Conservation (phyloP, 2,797 vertebrate species). For the Platyrinchus mystaceus region DNA sequence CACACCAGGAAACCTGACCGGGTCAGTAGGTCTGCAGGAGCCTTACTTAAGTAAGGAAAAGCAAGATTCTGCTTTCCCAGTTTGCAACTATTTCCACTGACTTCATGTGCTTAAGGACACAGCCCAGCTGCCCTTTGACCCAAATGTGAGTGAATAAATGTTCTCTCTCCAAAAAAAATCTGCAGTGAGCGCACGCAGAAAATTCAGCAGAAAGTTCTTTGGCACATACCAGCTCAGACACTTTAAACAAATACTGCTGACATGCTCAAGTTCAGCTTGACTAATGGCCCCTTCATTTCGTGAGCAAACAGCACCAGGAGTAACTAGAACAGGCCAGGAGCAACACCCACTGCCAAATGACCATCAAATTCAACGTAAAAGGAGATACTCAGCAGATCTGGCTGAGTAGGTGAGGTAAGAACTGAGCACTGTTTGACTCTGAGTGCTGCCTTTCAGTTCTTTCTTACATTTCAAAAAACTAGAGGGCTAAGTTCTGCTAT, state of each 20-base stretch:
- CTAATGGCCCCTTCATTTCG: neutral
- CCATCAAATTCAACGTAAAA: neutral
- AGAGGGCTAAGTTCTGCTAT: neutral
- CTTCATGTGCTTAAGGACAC: neutral
- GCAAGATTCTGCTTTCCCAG: neutral
- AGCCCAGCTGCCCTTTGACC: neutral
- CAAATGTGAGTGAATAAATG: accelerated
- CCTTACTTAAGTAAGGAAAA: neutral
- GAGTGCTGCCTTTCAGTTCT: neutral
- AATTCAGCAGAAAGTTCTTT: neutral
- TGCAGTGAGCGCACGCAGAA: neutral
- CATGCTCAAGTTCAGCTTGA: neutral
- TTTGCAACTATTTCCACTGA: neutral
- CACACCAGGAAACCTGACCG: neutral
- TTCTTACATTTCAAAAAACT: neutral
- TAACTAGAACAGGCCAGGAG: neutral
- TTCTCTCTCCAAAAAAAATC: neutral
- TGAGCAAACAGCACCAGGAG: neutral
- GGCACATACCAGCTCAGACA: neutral
- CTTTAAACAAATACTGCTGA: neutral
- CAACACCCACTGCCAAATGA: neutral
- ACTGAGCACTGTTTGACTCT: neutral
- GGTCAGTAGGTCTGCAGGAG: neutral
- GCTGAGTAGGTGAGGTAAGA: neutral
- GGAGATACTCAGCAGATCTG: neutral